phyloP scores from a whole-genome alignment of 2,113 vertebrate genomes.

The Erythrocebus patas region DNA sequence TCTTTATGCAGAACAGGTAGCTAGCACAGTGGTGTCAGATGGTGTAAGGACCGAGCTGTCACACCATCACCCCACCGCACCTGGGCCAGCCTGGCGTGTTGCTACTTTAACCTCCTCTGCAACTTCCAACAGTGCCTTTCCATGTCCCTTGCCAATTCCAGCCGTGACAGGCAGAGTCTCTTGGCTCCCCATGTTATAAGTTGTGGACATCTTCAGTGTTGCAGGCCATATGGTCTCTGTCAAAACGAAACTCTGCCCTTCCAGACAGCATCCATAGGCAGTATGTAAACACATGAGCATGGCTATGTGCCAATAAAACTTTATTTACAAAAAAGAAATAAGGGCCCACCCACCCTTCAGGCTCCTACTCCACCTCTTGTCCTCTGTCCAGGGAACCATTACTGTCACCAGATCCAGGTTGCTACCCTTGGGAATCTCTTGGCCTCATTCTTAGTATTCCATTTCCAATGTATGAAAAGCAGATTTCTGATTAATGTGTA shows the following conservation, averaged over 20 bases:
- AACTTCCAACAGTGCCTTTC: too few species aligned
- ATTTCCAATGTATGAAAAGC: neutral
- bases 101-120: neutral
- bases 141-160: neutral
- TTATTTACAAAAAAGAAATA: neutral
- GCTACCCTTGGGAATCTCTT: neutral
- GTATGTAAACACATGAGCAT: rapidly evolving
- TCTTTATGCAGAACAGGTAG: neutral
- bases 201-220: neutral
- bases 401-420: neutral
- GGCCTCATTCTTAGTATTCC: neutral
- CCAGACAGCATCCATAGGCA: neutral
- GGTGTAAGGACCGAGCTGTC: neutral
- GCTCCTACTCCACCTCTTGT: too few species aligned
- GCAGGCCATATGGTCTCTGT: neutral
- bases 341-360: neutral
- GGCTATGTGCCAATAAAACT: neutral
- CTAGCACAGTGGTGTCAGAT: neutral
- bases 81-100: too few species aligned
- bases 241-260: rapidly evolving
- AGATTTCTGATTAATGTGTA: neutral
- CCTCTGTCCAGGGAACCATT: neutral
- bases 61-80: rapidly evolving
- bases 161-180: neutral
- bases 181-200: neutral